Base-by-base conservation (phyloP, 2,888 invertebrate genomes). In the Metalampra italica region DNA sequence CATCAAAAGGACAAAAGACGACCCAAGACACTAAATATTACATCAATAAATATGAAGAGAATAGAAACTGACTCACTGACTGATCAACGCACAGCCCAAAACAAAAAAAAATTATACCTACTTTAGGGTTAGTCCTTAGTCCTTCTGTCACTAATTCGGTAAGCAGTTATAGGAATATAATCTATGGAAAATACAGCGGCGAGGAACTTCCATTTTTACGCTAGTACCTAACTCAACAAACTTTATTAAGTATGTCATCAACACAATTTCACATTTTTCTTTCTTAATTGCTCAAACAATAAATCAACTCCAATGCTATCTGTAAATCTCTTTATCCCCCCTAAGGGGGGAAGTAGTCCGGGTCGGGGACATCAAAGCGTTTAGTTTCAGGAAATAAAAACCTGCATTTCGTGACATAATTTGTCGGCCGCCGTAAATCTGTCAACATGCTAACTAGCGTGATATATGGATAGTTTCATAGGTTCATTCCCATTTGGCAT, bases 391-490 rank as follows among this genome's bases (percentile, higher is more conserved):
- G 46, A 48, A 41, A 45, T 30, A 36, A 44, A 36, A 44, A 22
- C 44, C n/a, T 8, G 9, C 36, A 22, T 30, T 36, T 29, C n/a
- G 8, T 7, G 45, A 45, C 55, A 55, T 61, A 64, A 68, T 62
- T 66, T 62, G 57, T 57, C 47, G 37, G 7, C 15, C 43, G 34
- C 53, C 54, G 51, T 62, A 62, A 65, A 68, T 55, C 55, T 62
- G 62, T 64, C 62, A 30, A 29, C 53, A 12, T 38, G 34, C 49
- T 56, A 57, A 57, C 56, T 54, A 55, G 41, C 30, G 29, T 62
- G 56, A 66, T 62, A 41, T 52, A 58, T 50, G 43, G 50, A n/a
- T 36, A 47, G 47, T 41, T 51, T 50, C 45, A 50, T 30, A 14
- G 47, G 12, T 47, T 8, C 4, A 39, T 45, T 45, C 46, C 39